A percentile compares a stretch with the other conserved stretches of the same genome.
Evolutionary conservation across 2,113 vertebrate genomes (phyloP).

Genomic region (Globicephala melas): DNA sequence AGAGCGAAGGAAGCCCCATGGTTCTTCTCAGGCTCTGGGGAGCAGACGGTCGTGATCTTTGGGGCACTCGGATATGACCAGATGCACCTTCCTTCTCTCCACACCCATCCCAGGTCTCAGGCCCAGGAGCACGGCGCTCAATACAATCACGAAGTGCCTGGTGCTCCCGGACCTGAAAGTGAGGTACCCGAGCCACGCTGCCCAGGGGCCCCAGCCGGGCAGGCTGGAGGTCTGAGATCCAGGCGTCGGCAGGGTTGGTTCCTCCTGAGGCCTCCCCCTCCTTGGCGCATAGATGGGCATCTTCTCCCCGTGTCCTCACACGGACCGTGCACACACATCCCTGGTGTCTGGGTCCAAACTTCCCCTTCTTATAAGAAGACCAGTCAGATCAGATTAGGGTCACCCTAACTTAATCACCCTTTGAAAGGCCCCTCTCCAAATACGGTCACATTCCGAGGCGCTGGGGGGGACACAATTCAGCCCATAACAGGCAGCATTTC

Average conservation of each 20-base stretch:
- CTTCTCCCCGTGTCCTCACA: rapidly evolving
- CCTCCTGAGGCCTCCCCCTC: not conserved
- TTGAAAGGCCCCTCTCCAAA: not conserved
- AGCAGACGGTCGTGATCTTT: rapidly evolving
- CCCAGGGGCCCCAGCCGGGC: too few species aligned
- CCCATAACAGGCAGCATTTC: not conserved
- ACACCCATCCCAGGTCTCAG: not conserved
- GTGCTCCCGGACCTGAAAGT: not conserved
- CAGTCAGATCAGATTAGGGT: not conserved
- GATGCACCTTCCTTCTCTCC: rapidly evolving
- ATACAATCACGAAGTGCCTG: not conserved
- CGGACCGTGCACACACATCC: rapidly evolving
- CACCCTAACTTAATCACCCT: not conserved
- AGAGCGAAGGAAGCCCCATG: too few species aligned
- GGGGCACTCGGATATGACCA: not conserved
- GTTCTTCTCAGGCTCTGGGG: not conserved
- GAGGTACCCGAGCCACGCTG: too few species aligned
- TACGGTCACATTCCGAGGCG: not conserved
- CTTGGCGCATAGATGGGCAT: rapidly evolving
- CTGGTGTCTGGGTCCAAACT: not conserved
- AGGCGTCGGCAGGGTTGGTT: rapidly evolving
- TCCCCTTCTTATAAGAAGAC: not conserved
- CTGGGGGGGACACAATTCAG: not conserved
- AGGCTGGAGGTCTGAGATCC: not conserved
- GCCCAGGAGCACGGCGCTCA: too few species aligned